These are phyloP conservation scores for Zapornia atra DNA, from an alignment of 2,113 vertebrate genomes.

Conservation along the genomic window DNA sequence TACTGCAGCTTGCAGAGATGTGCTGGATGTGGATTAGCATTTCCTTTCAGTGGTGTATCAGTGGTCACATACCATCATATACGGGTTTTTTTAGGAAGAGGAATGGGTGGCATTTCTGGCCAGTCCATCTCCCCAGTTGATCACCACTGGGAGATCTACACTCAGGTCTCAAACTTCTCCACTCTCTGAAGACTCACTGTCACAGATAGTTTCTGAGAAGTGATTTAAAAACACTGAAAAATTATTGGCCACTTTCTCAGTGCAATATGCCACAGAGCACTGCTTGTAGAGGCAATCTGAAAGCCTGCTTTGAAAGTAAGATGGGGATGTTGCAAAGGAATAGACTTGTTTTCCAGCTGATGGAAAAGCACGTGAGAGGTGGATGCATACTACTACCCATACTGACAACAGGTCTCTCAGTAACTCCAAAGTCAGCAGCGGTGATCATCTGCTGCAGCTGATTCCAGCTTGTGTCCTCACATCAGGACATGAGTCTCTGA, in stretches of 20 bases:
- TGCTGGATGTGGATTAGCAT: neutral
- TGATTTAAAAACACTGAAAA: neutral
- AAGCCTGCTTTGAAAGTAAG: neutral
- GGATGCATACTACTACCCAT: neutral
- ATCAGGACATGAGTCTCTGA: neutral
- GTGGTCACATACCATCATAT: no score
- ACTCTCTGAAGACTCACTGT: neutral
- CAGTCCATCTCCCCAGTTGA: neutral
- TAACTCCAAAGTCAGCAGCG: neutral
- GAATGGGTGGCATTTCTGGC: neutral
- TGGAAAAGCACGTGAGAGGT: neutral
- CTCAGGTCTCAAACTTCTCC: neutral
- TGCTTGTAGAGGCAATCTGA: accelerated
- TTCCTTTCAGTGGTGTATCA: neutral
- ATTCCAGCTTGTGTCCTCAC: neutral
- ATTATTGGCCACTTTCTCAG: neutral
- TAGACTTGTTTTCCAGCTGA: neutral
- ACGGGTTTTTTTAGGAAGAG: neutral
- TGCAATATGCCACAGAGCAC: neutral
- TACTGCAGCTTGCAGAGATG: neutral
- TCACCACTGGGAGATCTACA: neutral
- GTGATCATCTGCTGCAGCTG: accelerated
- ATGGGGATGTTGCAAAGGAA: neutral
- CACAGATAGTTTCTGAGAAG: neutral
- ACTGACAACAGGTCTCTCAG: neutral